Evolutionary conservation across 2,888 invertebrate species (phyloP).

Genomic region (Pollenia angustigena): DNA sequence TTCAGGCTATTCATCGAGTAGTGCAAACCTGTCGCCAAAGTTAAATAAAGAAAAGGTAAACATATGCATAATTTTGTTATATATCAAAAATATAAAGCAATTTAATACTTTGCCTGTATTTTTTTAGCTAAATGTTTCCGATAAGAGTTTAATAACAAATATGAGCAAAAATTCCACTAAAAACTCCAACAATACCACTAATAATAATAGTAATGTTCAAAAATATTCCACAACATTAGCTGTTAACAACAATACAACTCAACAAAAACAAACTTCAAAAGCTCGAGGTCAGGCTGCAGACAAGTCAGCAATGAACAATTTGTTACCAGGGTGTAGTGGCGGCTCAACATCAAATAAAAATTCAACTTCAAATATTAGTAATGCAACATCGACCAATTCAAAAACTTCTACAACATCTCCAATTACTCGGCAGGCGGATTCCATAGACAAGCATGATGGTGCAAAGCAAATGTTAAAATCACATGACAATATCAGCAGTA

Average conservation of each 20-base stretch:
- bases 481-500: constrained; percentile 13
- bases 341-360: constrained; percentile 61
- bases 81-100: not conserved
- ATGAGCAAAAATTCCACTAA: constrained; percentile 3
- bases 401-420: constrained; percentile 1
- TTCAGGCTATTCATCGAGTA: constrained; percentile 17
- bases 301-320: constrained; percentile 45
- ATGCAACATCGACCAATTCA: not conserved
- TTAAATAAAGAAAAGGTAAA: constrained; percentile 59
- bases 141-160: constrained; percentile 26
- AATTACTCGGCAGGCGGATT: constrained; percentile 7
- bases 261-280: constrained; percentile 45
- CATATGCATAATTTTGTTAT: not conserved
- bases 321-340: constrained; percentile 40
- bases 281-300: constrained; percentile 24
- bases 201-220: constrained; percentile 21
- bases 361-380: not conserved
- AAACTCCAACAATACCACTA: not conserved
- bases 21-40: constrained; percentile 21
- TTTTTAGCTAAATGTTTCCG: constrained; percentile 24
- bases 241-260: constrained; percentile 4
- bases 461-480: constrained; percentile 25
- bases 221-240: constrained; percentile 29
- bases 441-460: constrained; percentile 3
- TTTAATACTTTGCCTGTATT: not conserved